A percentile compares a stretch with the other conserved stretches of the same genome.
Conservation (phyloP, 2,797 vertebrate genomes). For the Poecilia wingei region DNA sequence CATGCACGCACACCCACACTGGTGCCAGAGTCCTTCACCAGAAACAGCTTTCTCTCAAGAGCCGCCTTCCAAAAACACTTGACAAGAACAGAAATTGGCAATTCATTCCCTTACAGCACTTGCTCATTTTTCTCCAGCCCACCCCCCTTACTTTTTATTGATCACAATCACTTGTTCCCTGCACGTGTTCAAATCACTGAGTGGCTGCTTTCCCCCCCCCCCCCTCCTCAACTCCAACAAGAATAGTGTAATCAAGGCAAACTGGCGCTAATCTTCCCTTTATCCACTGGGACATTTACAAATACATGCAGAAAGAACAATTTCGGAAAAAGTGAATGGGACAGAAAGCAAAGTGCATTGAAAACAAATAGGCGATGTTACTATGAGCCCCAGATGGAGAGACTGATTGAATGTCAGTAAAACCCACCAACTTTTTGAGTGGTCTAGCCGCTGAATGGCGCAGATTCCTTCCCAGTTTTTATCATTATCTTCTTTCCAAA, state of each 20-base stretch:
- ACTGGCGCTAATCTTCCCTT: slow-evolving; percentile 61
- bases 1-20: slow-evolving; percentile 11
- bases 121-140: slow-evolving; percentile 25
- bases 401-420: slow-evolving; percentile 9
- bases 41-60: slow-evolving; percentile 71
- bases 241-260: slow-evolving; percentile 70
- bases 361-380: slow-evolving; percentile 14
- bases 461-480: slow-evolving; percentile 6
- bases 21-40: slow-evolving; percentile 42
- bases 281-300: slow-evolving; percentile 45
- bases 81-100: slow-evolving; percentile 68
- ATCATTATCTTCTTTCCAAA: slow-evolving; percentile 23
- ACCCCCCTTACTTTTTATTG: slow-evolving; percentile 48
- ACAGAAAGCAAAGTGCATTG: slow-evolving; percentile 9
- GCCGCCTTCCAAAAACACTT: slow-evolving; percentile 66
- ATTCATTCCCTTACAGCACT: slow-evolving; percentile 60
- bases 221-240: slow-evolving; percentile 43
- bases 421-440: slow-evolving; percentile 64
- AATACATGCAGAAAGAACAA: slow-evolving; percentile 38
- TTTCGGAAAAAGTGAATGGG: slow-evolving; percentile 33
- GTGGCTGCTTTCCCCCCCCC: slow-evolving; percentile 34
- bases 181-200: slow-evolving; percentile 70
- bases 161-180: slow-evolving; percentile 70
- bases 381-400: slow-evolving; percentile 41
- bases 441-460: slow-evolving; percentile 41